Conservation (phyloP, 2,113 vertebrate genomes). For the Hystrix brachyura region DNA sequence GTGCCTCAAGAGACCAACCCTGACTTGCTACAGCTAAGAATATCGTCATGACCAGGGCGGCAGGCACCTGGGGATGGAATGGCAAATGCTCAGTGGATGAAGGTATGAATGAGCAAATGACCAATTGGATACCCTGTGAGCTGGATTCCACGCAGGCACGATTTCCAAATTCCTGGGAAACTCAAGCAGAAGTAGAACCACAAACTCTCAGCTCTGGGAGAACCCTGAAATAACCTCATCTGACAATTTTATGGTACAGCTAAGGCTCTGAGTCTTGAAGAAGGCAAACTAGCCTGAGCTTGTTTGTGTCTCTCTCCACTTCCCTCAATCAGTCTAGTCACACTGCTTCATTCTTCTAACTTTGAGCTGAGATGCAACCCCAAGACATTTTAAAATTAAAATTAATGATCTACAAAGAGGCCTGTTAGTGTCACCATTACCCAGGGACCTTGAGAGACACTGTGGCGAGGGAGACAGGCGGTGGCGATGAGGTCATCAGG, state of each 20-base stretch:
- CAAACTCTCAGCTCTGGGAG: neutral
- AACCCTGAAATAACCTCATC: neutral
- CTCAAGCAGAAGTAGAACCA: neutral
- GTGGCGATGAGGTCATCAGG: constrained; percentile 63
- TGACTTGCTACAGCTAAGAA: constrained; percentile 1
- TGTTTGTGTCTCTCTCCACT: neutral
- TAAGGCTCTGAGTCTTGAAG: neutral
- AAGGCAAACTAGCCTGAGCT: neutral
- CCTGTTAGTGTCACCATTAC: constrained; percentile 65
- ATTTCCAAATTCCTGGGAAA: neutral
- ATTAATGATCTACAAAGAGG: constrained; percentile 73
- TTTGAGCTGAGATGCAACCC: constrained; percentile 13
- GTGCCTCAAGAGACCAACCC: neutral
- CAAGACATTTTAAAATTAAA: constrained; percentile 58
- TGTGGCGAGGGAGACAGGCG: neutral
- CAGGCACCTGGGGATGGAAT: neutral
- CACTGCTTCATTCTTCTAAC: constrained; percentile 41
- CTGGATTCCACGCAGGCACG: neutral
- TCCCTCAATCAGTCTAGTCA: neutral
- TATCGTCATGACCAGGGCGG: neutral
- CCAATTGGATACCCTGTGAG: neutral
- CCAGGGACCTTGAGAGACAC: constrained; percentile 58
- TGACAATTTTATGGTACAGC: neutral
- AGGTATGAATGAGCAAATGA: neutral
- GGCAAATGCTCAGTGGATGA: neutral